Percentiles rank a stretch among this genome's conserved stretches.
These are phyloP conservation scores for Rhinoptilus africanus DNA, from an alignment of 2,113 vertebrate species.

Conservation along the genomic window DNA sequence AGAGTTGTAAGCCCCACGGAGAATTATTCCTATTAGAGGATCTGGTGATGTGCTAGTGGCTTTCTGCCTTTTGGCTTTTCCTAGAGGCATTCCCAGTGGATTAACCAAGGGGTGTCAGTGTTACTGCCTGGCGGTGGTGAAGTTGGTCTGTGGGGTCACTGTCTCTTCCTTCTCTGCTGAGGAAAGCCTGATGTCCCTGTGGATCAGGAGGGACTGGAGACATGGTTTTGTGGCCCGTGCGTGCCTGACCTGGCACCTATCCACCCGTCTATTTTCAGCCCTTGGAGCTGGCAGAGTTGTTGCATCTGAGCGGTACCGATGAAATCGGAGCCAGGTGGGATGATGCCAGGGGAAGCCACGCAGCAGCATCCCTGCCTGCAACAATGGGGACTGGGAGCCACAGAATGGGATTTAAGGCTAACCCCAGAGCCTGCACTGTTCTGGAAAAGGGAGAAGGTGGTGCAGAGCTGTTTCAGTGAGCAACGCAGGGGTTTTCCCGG, in stretches of 20 bases:
- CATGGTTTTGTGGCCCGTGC: accelerated
- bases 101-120: neutral
- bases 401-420: neutral
- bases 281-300: neutral
- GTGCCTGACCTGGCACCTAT: neutral
- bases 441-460: neutral
- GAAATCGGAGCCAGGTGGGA: neutral
- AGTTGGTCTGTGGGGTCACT: neutral
- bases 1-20: neutral
- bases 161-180: neutral
- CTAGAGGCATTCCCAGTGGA: neutral
- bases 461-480: neutral
- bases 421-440: neutral
- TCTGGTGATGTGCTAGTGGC: neutral
- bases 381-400: neutral
- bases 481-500: neutral
- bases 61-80: neutral
- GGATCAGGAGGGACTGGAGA: neutral
- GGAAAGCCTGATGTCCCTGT: neutral
- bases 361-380: neutral
- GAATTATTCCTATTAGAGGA: neutral
- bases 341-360: accelerated
- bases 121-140: neutral
- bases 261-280: neutral
- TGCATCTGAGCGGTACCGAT: accelerated